phyloP scores from a whole-genome alignment of 2,113 vertebrate species.

The Petaurus breviceps region DNA sequence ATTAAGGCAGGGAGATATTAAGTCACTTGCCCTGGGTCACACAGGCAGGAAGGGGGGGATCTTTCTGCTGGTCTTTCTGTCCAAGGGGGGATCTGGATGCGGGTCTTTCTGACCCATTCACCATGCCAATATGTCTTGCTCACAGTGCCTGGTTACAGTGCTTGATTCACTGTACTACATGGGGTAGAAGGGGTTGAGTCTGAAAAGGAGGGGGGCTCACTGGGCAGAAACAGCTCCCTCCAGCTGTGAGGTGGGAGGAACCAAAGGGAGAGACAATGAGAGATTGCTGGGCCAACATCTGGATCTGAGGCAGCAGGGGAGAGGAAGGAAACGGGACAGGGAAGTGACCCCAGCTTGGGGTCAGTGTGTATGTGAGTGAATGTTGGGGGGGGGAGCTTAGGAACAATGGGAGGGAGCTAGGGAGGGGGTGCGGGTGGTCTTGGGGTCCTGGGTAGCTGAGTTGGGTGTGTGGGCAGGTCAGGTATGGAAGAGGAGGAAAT shows the following conservation, averaged over 20 bases:
- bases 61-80: too few relatives aligned
- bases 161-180: background rate
- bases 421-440: background rate
- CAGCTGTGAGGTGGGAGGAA: background rate
- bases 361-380: background rate
- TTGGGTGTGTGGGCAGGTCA: background rate
- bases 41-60: too few relatives aligned
- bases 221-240: background rate
- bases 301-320: background rate
- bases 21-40: background rate
- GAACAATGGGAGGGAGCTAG: background rate
- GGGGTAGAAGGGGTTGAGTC: conserved; percentile 1
- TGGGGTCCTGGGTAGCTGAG: background rate
- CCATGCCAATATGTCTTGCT: background rate
- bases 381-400: background rate
- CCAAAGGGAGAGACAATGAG: background rate
- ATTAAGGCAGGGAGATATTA: background rate
- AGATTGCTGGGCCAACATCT: background rate
- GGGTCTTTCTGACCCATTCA: background rate
- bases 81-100: background rate
- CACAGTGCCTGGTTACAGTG: background rate
- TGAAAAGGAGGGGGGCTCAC: background rate
- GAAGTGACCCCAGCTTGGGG: background rate
- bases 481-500: background rate
- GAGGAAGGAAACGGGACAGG: background rate